Evolutionary conservation across 2,113 vertebrate species (phyloP).

Genomic region (Zosterops pallidus): DNA sequence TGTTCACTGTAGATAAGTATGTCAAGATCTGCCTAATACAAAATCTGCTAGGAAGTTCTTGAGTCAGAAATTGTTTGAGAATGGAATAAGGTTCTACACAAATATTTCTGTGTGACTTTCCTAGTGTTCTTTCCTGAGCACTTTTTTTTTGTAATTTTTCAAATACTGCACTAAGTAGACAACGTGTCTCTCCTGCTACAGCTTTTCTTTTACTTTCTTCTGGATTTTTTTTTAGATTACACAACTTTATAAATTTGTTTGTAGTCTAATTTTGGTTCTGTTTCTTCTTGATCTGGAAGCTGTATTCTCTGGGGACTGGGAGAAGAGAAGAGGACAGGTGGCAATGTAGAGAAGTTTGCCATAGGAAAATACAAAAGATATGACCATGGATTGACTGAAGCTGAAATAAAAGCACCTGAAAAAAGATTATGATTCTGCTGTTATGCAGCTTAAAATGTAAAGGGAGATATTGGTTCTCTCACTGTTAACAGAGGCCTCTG

Average conservation of each 20-base stretch:
- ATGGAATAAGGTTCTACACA: background rate
- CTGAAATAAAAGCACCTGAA: background rate
- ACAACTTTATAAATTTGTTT: background rate
- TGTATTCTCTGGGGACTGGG: background rate
- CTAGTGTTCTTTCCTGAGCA: background rate
- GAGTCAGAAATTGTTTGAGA: background rate
- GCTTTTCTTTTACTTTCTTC: background rate
- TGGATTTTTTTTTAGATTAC: background rate
- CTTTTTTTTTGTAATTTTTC: background rate
- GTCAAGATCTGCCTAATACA: background rate
- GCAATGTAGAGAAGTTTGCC: background rate
- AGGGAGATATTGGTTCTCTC: background rate
- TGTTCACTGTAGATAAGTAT: background rate
- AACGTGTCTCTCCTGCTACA: background rate
- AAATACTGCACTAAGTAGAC: background rate
- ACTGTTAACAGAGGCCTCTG: background rate
- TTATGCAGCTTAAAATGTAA: background rate
- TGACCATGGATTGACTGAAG: background rate
- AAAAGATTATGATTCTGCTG: background rate
- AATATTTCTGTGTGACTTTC: background rate
- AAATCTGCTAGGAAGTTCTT: background rate
- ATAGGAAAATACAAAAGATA: background rate
- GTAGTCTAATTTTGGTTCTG: background rate
- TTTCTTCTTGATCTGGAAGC: background rate
- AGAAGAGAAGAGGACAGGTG: too few species aligned